A percentile compares a stretch with the other conserved stretches of the same genome.
Evolutionary conservation across 2,797 vertebrate genomes (phyloP).

Genomic region (Coccyzus lansbergi): DNA sequence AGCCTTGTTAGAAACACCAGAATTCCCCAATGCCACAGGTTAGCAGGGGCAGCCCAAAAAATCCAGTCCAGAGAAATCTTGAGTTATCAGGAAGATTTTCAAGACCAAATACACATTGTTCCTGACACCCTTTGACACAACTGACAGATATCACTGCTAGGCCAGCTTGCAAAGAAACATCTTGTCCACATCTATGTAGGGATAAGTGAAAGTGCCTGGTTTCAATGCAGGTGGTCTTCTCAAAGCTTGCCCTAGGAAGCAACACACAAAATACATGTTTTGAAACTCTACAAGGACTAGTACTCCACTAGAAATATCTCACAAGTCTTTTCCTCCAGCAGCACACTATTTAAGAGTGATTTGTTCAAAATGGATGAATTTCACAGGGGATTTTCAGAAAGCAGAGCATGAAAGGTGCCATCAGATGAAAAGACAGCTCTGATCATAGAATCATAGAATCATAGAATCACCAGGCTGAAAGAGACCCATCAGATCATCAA

Average conservation of each 20-base stretch:
- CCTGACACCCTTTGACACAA: neutral
- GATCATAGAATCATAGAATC: too few species aligned
- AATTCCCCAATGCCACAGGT: neutral
- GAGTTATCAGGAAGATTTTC: neutral
- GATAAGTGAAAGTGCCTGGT: neutral
- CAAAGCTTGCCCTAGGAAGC: neutral
- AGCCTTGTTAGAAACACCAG: neutral
- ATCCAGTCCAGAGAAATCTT: neutral
- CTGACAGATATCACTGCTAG: neutral
- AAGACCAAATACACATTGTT: rapidly evolving
- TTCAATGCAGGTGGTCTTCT: neutral
- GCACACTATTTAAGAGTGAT: neutral
- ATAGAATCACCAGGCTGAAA: too few species aligned
- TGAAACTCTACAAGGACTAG: neutral
- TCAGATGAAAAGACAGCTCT: neutral
- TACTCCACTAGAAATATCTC: neutral
- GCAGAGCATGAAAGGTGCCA: neutral
- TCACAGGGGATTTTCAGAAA: neutral
- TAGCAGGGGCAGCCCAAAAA: neutral
- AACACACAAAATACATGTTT: rapidly evolving
- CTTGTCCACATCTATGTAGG: too few species aligned
- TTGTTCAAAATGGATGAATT: neutral
- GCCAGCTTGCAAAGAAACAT: neutral
- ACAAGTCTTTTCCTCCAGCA: neutral
- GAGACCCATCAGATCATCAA: too few species aligned